Evolutionary conservation across 2,113 vertebrate genomes (phyloP), one percentile per base, ranked within the genome.

Genomic region (Phoxinus phoxinus): DNA sequence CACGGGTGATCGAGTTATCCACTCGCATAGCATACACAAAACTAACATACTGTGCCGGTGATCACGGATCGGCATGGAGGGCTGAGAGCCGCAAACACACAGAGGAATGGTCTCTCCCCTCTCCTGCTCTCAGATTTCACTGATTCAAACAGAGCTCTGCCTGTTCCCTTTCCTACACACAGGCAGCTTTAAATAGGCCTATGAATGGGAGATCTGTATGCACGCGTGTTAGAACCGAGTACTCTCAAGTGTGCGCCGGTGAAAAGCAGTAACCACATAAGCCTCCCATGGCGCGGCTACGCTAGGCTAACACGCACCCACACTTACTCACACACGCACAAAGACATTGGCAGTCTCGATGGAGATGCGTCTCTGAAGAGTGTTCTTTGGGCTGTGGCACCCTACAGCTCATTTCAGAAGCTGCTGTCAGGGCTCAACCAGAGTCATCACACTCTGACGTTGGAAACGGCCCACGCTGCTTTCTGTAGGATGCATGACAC

Each of bases 151-250:
- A 80, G 77, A 86, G 84, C 37, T 78, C 77, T 72, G 32, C 35
- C 84, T 86, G 84, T 80, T 59, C 63, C 61, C 76, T 48, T 78
- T 37, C 41, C 25, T 81, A 27, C 51, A 79, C 76, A 86, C 17
- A 19, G 65, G 51, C n/a, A 11, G 76, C 63, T 86, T 80, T 86
- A 86, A 86, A 86, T 81, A 85, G 61, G 12, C 41, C 77, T 27
- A 81, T 86, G 84, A 86, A 86, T 86, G 77, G 81, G 77, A 72
- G 65, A 86, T 78, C 84, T 80, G 84, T 85, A 59, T 86, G 84
- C 51, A 30, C 7, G 30, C 46, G 9, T 83, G 81, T 83, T 58
- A 72, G 11, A 58, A 58, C 13, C 0, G 65, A 83, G 30, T 37
- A 41, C 48, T 72, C 81, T 83, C 65, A 72, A 82, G 63, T 82